A percentile compares a stretch with the other conserved stretches of the same genome.
phyloP scores from a whole-genome alignment of 2,113 vertebrate genomes.

The Phasianus colchicus region DNA sequence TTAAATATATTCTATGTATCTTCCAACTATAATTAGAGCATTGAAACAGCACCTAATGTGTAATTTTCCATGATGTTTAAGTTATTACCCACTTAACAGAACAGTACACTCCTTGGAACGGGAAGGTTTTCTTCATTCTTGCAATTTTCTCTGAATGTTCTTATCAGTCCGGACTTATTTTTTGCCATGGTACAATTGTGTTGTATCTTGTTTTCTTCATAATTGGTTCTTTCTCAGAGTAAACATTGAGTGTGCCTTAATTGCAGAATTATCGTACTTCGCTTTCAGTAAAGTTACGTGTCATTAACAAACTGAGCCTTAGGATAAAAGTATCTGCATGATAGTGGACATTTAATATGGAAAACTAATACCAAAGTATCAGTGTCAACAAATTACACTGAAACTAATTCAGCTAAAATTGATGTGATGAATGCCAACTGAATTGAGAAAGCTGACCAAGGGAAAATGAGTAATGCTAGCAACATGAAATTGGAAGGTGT shows the following conservation, averaged over 20 bases:
- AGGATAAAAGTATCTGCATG: constrained; percentile 11
- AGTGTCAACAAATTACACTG: constrained; percentile 2
- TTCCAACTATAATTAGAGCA: not conserved
- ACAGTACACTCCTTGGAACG: not conserved
- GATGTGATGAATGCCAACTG: not conserved
- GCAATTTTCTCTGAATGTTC: not conserved
- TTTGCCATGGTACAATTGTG: not conserved
- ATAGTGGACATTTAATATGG: not conserved
- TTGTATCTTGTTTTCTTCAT: not conserved
- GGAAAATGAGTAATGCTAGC: not conserved
- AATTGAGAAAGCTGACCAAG: not conserved
- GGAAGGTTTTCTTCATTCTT: not conserved
- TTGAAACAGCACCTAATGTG: not conserved
- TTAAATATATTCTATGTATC: not conserved
- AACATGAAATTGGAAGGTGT: not conserved
- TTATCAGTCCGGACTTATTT: constrained; percentile 21
- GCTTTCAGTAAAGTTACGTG: not conserved
- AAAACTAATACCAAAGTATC: constrained; percentile 7
- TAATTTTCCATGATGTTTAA: not conserved
- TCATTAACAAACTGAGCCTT: not conserved
- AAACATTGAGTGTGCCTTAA: not conserved
- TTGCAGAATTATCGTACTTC: constrained; percentile 15
- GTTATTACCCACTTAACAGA: not conserved
- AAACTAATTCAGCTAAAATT: constrained; percentile 12
- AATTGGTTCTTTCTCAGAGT: constrained; percentile 8